Evolutionary conservation across 2,113 vertebrate genomes (phyloP).

Genomic region (Synodontis membranacea): DNA sequence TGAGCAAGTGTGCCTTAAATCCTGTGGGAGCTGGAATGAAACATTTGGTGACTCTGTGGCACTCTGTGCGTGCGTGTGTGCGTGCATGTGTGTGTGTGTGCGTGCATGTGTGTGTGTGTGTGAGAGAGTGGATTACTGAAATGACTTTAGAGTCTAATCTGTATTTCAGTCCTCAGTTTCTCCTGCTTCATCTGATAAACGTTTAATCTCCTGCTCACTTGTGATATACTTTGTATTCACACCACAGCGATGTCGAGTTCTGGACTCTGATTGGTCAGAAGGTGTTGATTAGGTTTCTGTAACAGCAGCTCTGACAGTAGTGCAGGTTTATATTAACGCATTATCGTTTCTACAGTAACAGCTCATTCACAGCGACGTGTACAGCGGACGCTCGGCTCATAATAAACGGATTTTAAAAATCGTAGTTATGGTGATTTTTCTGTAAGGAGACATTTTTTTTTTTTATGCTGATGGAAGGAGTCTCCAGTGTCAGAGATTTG

Average conservation of each 20-base stretch:
- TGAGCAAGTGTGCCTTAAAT: slow-evolving; percentile 36
- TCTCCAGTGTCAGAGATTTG: not conserved
- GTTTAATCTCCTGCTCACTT: not conserved
- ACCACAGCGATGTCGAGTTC: not conserved
- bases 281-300: not conserved
- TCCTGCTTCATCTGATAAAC: not conserved
- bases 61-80: slow-evolving; percentile 16
- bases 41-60: slow-evolving; percentile 40
- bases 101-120: not conserved
- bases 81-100: slow-evolving; percentile 10
- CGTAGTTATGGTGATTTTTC: not conserved
- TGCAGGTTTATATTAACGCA: not conserved
- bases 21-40: slow-evolving; percentile 31
- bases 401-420: not conserved
- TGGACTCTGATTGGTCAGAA: not conserved
- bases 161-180: not conserved
- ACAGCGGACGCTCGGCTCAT: not conserved
- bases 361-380: not conserved
- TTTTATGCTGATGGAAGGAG: not conserved
- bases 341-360: not conserved
- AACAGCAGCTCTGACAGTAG: not conserved
- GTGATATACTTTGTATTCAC: not conserved
- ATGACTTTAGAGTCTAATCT: not conserved
- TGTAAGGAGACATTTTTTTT: not conserved
- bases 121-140: not conserved